Evolutionary conservation across 2,888 invertebrate genomes (phyloP), one percentile per base, ranked within the genome.

Genomic region (Amphipyra tragopoginis): DNA sequence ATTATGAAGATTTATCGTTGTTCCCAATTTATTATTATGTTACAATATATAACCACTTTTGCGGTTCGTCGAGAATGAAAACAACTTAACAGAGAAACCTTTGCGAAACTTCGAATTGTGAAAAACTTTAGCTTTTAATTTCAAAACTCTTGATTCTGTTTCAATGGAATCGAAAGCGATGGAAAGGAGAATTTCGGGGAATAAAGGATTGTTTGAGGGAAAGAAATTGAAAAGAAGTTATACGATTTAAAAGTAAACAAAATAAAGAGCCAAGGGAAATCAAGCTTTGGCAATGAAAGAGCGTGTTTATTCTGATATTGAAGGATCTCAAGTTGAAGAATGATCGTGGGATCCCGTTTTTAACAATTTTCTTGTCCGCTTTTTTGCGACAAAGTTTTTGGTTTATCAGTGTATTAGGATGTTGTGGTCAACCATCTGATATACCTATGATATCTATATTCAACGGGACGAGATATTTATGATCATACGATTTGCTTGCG

Each of bases 241-340:
- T 42, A 49, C 44, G 51, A 52, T 65, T 69, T 59, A 60, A 59
- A 64, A 59, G 63, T 72, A 68, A 67, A 67, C 56, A 63, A 50
- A 48, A 44, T 50, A 48, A 45, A 5, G 52, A 43, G 52, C 53
- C 50, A 7, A 36, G 71, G 70, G 59, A 70, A 70, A 70, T 70
- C 65, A 71, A 10, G 29, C 38, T 4, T 44, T 53, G 21, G 11
- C 21, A 59, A 47, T 50, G 29, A 65, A 40, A 56, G 50, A 53
- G 45, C 29, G 15, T 60, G 49, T 70, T 65, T 71, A 49, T 57
- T 45, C 39, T 36, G 43, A 36, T 55, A 68, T 49, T 62, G 53
- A 56, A 56, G 62, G 48, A 39, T 66, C 53, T 55, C 34, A 47
- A 52, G 61, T 15, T 15, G 38, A 13, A 8, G 13, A 61, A 42